A percentile compares a stretch with the other conserved stretches of the same genome.
Evolutionary conservation across 1,140 invertebrate species (phyloP).

Genomic region (Trichomalopsis sarcophagae): DNA sequence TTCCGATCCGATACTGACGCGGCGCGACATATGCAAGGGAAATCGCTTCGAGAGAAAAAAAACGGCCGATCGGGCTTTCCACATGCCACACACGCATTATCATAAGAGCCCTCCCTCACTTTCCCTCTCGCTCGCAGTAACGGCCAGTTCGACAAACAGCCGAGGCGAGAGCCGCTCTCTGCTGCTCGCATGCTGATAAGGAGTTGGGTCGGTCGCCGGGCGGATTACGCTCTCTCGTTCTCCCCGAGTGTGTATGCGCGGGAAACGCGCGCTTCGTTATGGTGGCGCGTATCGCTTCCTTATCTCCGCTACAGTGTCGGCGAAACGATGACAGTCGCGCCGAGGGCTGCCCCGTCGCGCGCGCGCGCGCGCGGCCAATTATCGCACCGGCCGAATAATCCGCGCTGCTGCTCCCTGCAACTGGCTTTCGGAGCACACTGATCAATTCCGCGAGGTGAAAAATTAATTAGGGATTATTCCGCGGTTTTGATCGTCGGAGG

Average conservation of each 20-base stretch:
- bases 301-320: constrained; percentile 29
- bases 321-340: constrained; percentile 14
- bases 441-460: neutral
- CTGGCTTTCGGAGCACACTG: no score
- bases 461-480: neutral
- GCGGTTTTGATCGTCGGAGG: no score
- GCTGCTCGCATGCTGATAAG: constrained; percentile 45
- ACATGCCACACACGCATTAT: neutral
- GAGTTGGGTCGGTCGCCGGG: constrained; percentile 5
- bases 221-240: constrained; percentile 13
- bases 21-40: no score
- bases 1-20: no score
- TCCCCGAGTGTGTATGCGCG: no score
- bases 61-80: neutral
- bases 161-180: constrained; percentile 10
- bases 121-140: neutral
- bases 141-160: neutral
- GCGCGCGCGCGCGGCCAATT: neutral
- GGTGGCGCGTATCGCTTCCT: constrained; percentile 26
- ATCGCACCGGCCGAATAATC: neutral
- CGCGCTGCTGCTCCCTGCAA: neutral
- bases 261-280: neutral
- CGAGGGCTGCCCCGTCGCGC: neutral
- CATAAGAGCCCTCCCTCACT: neutral
- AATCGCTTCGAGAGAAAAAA: neutral